phyloP scores from a whole-genome alignment of 2,888 invertebrate species.

The Lasioglossum pauxillum region DNA sequence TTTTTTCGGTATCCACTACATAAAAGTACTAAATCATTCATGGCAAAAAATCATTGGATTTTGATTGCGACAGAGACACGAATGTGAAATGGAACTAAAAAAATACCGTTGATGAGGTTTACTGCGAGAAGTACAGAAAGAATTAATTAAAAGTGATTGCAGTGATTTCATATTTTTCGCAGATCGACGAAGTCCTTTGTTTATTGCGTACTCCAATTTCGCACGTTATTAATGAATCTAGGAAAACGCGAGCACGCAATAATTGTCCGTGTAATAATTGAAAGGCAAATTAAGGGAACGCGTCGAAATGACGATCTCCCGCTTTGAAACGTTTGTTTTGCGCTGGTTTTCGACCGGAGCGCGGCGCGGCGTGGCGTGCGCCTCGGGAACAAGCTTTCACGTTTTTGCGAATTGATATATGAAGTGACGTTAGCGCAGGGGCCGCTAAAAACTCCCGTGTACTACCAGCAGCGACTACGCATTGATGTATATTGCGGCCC shows the following conservation, averaged over 20 bases:
- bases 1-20: too few relatives aligned
- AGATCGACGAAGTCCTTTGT: neutral
- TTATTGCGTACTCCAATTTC: neutral
- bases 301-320: conserved; percentile 36
- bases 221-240: neutral
- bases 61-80: too few relatives aligned
- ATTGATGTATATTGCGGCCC: conserved; percentile 51
- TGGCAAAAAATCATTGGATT: too few relatives aligned
- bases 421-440: conserved; percentile 60
- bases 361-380: neutral
- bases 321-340: conserved; percentile 55
- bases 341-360: conserved; percentile 51
- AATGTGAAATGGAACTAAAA: too few relatives aligned
- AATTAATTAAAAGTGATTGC: neutral
- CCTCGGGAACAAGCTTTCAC: conserved; percentile 35
- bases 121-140: neutral
- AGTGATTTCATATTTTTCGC: neutral
- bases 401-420: conserved; percentile 67
- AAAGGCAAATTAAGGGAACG: neutral
- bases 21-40: too few relatives aligned
- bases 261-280: neutral
- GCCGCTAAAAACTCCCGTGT: conserved; percentile 48
- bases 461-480: conserved; percentile 46
- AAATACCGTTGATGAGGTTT: neutral
- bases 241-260: neutral